Evolutionary conservation across 2,888 invertebrate genomes (phyloP).

Genomic region (Trisateles emortualis): DNA sequence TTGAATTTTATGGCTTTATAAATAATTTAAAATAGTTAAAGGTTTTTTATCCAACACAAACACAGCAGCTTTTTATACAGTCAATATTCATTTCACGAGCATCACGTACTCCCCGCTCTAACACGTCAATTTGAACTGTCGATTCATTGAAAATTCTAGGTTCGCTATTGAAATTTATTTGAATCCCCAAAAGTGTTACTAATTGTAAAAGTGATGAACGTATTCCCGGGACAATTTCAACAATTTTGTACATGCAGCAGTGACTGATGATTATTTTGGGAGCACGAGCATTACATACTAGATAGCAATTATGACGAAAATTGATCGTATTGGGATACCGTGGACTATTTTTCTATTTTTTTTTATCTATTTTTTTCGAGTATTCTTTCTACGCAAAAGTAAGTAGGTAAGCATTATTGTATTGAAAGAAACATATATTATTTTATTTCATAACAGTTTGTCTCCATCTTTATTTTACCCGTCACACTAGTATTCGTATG

Average conservation of each 20-base stretch:
- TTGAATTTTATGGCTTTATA: no score
- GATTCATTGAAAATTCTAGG: constrained; percentile 24
- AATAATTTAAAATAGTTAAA: no score
- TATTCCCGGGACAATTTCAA: constrained; percentile 29
- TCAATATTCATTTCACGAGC: constrained; percentile 1
- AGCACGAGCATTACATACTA: constrained; percentile 8
- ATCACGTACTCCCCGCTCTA: constrained; percentile 5
- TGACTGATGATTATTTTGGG: constrained; percentile 25
- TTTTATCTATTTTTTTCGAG: no score
- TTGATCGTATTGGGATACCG: no score
- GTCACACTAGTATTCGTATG: background rate
- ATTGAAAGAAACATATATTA: no score
- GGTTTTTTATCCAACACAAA: background rate
- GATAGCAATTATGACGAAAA: no score
- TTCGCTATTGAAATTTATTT: constrained; percentile 26
- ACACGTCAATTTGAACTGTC: constrained; percentile 6
- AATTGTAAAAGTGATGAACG: constrained; percentile 32
- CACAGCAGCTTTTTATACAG: background rate
- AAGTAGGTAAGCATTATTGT: no score
- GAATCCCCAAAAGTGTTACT: constrained; percentile 21
- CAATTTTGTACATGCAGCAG: constrained; percentile 21
- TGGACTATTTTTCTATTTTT: no score
- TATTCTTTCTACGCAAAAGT: no score
- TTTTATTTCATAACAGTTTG: no score
- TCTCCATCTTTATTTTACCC: background rate